phyloP scores from a whole-genome alignment of 2,113 vertebrate species.

The Desmodus rotundus region DNA sequence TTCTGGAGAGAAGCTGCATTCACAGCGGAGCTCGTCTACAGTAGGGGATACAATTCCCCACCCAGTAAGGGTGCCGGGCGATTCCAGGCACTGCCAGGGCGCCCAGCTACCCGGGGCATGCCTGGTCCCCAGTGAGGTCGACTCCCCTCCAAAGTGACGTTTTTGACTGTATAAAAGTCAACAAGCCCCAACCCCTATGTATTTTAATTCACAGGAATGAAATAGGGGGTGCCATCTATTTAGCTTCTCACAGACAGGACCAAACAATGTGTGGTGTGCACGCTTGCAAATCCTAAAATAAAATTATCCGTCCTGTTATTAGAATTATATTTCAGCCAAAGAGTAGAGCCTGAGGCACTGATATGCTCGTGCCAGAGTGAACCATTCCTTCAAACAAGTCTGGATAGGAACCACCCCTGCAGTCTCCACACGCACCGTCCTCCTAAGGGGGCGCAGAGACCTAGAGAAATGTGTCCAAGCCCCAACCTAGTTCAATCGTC shows the following conservation, averaged over 20 bases:
- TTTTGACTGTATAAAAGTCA: too few relatives aligned
- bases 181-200: too few relatives aligned
- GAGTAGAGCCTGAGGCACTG: background rate
- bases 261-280: fast-evolving
- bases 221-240: too few relatives aligned
- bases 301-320: background rate
- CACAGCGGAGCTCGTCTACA: too few relatives aligned
- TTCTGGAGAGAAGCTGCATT: too few relatives aligned
- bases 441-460: background rate
- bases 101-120: too few relatives aligned
- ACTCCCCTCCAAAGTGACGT: too few relatives aligned
- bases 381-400: background rate
- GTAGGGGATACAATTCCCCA: too few relatives aligned
- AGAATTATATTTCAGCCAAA: background rate
- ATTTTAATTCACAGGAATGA: too few relatives aligned
- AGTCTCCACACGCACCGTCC: background rate
- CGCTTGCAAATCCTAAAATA: background rate
- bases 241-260: background rate
- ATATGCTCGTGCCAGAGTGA: background rate
- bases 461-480: background rate
- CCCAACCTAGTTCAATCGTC: background rate
- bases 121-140: too few relatives aligned
- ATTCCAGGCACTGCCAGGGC: too few relatives aligned
- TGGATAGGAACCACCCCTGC: background rate
- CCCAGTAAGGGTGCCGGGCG: too few relatives aligned